A percentile compares a stretch with the other conserved stretches of the same genome.
Evolutionary conservation across 2,113 vertebrate genomes (phyloP).

Genomic region (Podocnemis expansa): DNA sequence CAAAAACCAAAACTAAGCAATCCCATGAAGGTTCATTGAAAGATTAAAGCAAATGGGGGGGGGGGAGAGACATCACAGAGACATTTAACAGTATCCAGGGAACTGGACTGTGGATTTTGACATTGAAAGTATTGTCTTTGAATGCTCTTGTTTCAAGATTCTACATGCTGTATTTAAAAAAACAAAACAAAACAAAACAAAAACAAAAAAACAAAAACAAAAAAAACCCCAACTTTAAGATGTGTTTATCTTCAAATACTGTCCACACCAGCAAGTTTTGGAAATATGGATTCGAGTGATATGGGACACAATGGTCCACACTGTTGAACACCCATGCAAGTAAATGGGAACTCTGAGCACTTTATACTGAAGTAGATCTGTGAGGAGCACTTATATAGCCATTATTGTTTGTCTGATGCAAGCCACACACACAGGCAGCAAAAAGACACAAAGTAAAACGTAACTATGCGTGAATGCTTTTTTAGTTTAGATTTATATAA

Average conservation of each 20-base stretch:
- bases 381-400: background rate
- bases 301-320: background rate
- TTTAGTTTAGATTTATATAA: background rate
- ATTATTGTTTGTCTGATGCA: fast-evolving
- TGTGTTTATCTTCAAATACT: background rate
- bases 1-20: background rate
- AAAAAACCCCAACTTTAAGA: too few relatives aligned
- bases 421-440: background rate
- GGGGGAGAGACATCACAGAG: fast-evolving
- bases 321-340: background rate
- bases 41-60: background rate
- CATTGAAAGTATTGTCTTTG: background rate
- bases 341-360: background rate
- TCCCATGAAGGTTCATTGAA: background rate
- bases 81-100: background rate
- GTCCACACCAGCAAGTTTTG: background rate
- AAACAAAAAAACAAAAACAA: too few relatives aligned
- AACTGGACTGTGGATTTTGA: background rate
- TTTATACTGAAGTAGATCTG: background rate
- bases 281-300: background rate
- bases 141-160: fast-evolving
- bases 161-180: background rate
- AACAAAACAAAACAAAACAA: too few relatives aligned
- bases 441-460: background rate
- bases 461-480: background rate